These are phyloP conservation scores for Drosophila borborema DNA, from an alignment of 2,888 invertebrate genomes.

Conservation along the genomic window DNA sequence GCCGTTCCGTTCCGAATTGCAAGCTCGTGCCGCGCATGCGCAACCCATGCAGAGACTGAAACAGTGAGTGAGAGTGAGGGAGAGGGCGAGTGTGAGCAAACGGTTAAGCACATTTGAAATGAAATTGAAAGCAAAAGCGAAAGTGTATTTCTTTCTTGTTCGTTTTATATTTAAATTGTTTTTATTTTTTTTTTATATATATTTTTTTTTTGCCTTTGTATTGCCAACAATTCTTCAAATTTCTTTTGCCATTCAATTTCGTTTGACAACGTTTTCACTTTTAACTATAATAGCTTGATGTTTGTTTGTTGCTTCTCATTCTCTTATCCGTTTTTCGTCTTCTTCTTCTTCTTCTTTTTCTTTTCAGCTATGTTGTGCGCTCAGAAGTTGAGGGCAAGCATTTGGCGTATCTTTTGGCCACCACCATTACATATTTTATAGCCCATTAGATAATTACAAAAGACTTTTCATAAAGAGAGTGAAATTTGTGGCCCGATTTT, in stretches of 20 bases:
- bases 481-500: slow-evolving; percentile 44
- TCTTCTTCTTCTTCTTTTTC: not conserved
- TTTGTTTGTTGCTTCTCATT: slow-evolving; percentile 22
- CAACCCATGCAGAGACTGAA: slow-evolving; percentile 26
- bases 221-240: slow-evolving; percentile 73
- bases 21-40: slow-evolving; percentile 65
- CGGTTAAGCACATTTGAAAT: slow-evolving; percentile 65
- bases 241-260: slow-evolving; percentile 65
- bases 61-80: slow-evolving; percentile 4
- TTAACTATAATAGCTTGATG: slow-evolving; percentile 47
- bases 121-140: slow-evolving; percentile 80
- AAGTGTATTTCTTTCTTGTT: slow-evolving; percentile 74
- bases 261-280: slow-evolving; percentile 76
- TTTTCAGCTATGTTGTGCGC: slow-evolving; percentile 13
- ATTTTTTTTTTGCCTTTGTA: slow-evolving; percentile 31
- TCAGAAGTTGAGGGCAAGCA: slow-evolving; percentile 26
- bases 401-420: slow-evolving; percentile 17
- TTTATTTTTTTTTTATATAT: slow-evolving; percentile 18
- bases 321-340: slow-evolving; percentile 2
- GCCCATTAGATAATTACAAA: slow-evolving; percentile 61
- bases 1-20: slow-evolving; percentile 11
- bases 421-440: slow-evolving; percentile 32
- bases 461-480: slow-evolving; percentile 55
- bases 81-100: slow-evolving; percentile 6
- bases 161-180: slow-evolving; percentile 19